Evolutionary conservation across 2,888 invertebrate genomes (phyloP), one percentile per base, ranked within the genome.

Genomic region (Poecilus cupreus): DNA sequence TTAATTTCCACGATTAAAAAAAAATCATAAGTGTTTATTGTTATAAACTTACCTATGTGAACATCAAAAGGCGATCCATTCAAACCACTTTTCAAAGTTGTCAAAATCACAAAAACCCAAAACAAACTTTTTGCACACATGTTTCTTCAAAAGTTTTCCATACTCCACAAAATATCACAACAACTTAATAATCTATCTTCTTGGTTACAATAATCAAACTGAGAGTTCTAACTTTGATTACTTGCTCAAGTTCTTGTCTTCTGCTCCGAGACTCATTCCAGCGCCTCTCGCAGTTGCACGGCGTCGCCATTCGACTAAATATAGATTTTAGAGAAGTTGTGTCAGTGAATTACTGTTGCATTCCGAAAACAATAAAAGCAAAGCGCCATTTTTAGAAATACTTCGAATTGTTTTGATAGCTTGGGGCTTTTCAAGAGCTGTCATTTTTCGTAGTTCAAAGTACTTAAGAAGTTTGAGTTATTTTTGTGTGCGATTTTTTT

Each of bases 301-400:
- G 32, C 32, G 32, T 32, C 32, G 32, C 32, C 32, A 32, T 32
- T 32, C 1, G 20, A 16, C 54, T 76, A 76, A 54, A 76, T 76
- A 54, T 76, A 76, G 76, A 32, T 51, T 22, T 32, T 76, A 26
- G 51, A 75, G 26, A 76, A 76, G 51, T 54, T 51, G 54, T 18
- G 16, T 51, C 8, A 51, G 57, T 57, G 24, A 78, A 37, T 76
- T 76, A 39, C 13, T 46, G 24, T 20, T 78, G 78, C 78, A 78
- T 78, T 64, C 78, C 64, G 39, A 46, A 78, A 78, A 32, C 32
- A 32, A 32, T 32, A 32, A 32, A 32, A 32, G 32, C 78, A 78
- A 60, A 60, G 11, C 22, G 20, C 32, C 32, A 32, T 32, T 32
- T 8, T 60, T 78, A 39, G 64, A 43, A 78, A 78, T 78, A 64